Base-by-base conservation (phyloP, 2,888 invertebrate species). In the Conchocele bisecta region DNA sequence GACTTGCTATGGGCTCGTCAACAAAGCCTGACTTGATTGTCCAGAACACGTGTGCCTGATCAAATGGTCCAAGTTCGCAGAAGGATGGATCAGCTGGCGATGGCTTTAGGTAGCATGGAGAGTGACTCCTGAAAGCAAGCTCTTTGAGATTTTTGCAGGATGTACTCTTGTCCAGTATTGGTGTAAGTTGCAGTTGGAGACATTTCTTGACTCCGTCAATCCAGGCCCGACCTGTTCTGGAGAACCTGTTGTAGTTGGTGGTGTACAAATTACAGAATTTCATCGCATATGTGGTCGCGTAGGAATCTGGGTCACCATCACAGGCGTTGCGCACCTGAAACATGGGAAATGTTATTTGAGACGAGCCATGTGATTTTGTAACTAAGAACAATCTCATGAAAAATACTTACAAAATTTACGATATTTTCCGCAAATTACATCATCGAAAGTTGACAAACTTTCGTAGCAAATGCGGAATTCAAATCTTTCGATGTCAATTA, bases 161-260 rank as follows among this genome's bases (percentile, higher is more conserved):
- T 2, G 33, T 28, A 5, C 33, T 1, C 7, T 69, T 70, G 22
- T 73, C 50, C 3, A 77, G 35, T 3, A 67, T 24, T 26, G 73
- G 73, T 7, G 71, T 71, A 7, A 77, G 54, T 7, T 58, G 28
- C 9, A 70, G 67, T 59, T 77, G 70, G 3, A 77, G 44, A 57
- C 77, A 77, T 46, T 57, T 73, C 1, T 65, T 48, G 0, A 74
- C 74, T 29, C 53, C 59, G 48, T 71, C 54, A n/a, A 77, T 37
- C 77, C 77, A 77, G 17, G 20, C 3, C 15, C 59, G 44, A 15
- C 71, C 74, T 2, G 3, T 31, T 9, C 11, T 4, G 13, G 57
- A 29, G 33, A 74, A 77, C 6, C 35, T 26, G 9, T 29, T 13
- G 24, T 60, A 51, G 6, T 67, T 35, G 28, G 60, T 11, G 13